phyloP scores from a whole-genome alignment of 2,888 invertebrate species.

The Diarsia brunnea region DNA sequence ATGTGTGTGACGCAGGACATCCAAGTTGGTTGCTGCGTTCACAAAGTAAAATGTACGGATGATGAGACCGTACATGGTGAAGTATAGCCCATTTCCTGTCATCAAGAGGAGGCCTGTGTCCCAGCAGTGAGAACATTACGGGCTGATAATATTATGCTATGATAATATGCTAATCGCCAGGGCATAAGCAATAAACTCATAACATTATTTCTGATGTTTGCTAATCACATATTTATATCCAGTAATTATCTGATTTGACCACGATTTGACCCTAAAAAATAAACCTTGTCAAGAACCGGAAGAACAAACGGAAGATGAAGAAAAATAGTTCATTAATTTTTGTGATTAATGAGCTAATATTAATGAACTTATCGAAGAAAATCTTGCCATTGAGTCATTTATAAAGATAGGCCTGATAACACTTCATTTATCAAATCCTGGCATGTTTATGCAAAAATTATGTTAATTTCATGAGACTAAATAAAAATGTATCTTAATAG shows the following conservation, averaged over 20 bases:
- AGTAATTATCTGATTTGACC: background rate
- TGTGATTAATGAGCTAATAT: constrained; percentile 8
- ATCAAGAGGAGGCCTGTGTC: no score
- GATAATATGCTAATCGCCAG: background rate
- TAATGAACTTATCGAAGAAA: background rate
- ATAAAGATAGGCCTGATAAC: background rate
- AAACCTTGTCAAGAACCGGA: constrained; percentile 16
- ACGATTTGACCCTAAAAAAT: background rate
- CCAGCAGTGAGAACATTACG: no score
- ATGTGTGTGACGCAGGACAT: no score
- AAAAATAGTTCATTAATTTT: constrained; percentile 5
- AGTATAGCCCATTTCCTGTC: no score
- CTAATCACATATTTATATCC: background rate
- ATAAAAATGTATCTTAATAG: background rate
- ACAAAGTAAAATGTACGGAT: no score
- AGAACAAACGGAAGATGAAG: background rate
- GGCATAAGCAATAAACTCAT: background rate
- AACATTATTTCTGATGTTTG: no score
- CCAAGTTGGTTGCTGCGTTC: no score
- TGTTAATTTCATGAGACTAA: background rate
- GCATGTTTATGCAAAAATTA: background rate
- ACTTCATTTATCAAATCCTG: constrained; percentile 5
- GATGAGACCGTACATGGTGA: no score
- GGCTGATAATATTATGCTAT: no score
- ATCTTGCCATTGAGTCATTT: background rate